Base-by-base conservation (phyloP, 2,888 invertebrate species). In the Piscicola geometra region DNA sequence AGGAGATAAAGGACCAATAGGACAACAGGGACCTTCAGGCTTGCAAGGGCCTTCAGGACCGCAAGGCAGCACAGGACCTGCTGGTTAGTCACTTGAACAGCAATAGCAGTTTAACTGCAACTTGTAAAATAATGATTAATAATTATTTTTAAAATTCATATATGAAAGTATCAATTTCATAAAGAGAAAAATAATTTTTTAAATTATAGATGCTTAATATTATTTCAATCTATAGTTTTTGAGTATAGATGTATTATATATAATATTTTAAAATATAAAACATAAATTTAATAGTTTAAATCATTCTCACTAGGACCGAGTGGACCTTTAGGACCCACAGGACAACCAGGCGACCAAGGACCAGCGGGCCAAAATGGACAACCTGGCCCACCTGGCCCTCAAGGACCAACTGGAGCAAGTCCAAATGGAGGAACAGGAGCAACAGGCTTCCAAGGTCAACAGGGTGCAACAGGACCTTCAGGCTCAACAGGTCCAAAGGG, bases 361-460 rank as follows among this genome's bases (percentile, higher is more conserved):
- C 71, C 67, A n/a, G 21, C 47, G 12, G 75, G 68, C 36, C 36
- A 60, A 25, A 33, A 47, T 47, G 73, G 60, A 18, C 68, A 52
- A 28, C 18, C 67, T 18, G 75, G 68, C 50, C 28, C 56, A 30
- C 71, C 50, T n/a, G 93, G 93, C 41, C 81, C 70, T 15, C 75
- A 76, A 60, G 81, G 81, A 66, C 68, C 78, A 9, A 78, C 80
- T 35, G 83, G 83, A 30, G 76, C 69, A 35, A 75, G 77, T 35
- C 47, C 41, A 1, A 33, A n/a, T 36, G 77, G 77, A 52, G 18
- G 35, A 9, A 33, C 32, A 36, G 77, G 71, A 21, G 41, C 64
- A 30, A 64, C 75, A 47, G 77, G 76, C 35, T 9, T 12, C 28
- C 32, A 33, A 35, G 78, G 78, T 35, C 33, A 56, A 52, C 47